Conservation (phyloP, 1,140 invertebrate genomes). For the Zeugodacus cucurbitae region DNA sequence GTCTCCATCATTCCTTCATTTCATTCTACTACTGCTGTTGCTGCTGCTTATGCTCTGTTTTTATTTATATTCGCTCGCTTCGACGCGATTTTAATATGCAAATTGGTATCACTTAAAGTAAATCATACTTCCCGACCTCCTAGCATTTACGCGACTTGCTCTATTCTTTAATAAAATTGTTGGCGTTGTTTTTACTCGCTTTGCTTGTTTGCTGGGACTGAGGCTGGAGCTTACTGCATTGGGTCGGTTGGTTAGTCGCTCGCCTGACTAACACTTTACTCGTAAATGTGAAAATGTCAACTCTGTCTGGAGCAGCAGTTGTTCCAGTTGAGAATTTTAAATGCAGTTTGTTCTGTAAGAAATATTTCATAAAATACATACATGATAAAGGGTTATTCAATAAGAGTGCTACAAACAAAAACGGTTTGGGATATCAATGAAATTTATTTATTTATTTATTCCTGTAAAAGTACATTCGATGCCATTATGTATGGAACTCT, state of each 20-base stretch:
- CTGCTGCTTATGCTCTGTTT: background rate
- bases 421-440: too few relatives aligned
- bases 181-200: background rate
- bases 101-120: conserved; percentile 36
- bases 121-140: conserved; percentile 8
- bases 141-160: background rate
- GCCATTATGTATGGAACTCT: too few relatives aligned
- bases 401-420: too few relatives aligned
- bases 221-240: background rate
- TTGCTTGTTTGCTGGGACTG: background rate
- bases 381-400: too few relatives aligned
- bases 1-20: background rate
- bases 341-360: background rate
- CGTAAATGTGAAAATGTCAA: background rate
- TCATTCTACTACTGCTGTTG: background rate
- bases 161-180: background rate
- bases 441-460: too few relatives aligned
- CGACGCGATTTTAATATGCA: conserved; percentile 36
- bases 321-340: background rate
- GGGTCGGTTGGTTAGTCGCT: background rate
- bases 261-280: background rate
- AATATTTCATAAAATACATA: too few relatives aligned
- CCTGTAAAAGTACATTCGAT: too few relatives aligned
- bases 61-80: conserved; percentile 36
- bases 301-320: background rate